Base-by-base conservation (phyloP, 1,140 invertebrate species). In the Drosophila persimilis region DNA sequence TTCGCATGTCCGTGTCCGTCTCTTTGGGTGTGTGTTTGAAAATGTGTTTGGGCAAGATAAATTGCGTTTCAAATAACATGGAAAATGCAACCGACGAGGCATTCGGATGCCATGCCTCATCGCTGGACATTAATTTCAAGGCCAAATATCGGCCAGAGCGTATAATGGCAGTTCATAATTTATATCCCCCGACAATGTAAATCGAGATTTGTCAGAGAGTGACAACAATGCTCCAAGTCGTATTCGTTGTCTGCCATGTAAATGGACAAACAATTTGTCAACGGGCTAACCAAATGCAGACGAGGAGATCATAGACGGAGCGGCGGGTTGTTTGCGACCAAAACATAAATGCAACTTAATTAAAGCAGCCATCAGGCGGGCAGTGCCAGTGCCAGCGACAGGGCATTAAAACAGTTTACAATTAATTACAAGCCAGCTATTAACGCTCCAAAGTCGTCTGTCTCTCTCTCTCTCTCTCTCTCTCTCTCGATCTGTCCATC, bases 331-430 rank as follows among this genome's bases (percentile, higher is more conserved):
- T 75, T 67, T 56, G 44, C 55, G 35, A 81, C 81, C 81, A 85
- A 85, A 80, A 85, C 77, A 85, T 75, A 86, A 83, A 83, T 88
- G 86, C 83, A 88, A 88, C 83, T 88, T 88, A 88, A 88, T 88
- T 88, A 88, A 83, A 79, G 54, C 88, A 71, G 58, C 72, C 63
- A 47, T 47, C 24, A 26, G 17, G 17, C 17, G 17, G 17, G 17
- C 11, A 35, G 9, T 3, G 3, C 9, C 9, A 35, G 9, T 5
- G 24, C 69, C 48, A 65, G 39, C 29, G 41, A 48, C 54, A 74
- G 55, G 51, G 74, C 78, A 78, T 71, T 83, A 71, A 69, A 78
- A 83, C 58, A 71, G 79, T 78, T 83, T 78, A 83, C 79, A 83
- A 83, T 83, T 83, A 83, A 83, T 83, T 83, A 83, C 74, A 54